Conservation (phyloP, 2,113 vertebrate genomes). For the Cheilinus undulatus region DNA sequence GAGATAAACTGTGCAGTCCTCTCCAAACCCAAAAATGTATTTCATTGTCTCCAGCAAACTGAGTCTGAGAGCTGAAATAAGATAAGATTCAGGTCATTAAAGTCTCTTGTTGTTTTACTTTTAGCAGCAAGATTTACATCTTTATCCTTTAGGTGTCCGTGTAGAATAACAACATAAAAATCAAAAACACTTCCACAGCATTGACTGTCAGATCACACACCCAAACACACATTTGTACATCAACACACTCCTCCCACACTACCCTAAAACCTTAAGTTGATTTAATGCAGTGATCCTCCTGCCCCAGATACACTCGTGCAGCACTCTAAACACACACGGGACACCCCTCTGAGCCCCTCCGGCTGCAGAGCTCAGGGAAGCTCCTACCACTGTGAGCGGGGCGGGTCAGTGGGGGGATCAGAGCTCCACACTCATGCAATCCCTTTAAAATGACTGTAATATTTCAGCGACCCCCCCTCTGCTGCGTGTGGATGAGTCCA, state of each 20-base stretch:
- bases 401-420: not conserved
- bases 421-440: slow-evolving; percentile 28
- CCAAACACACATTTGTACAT: slow-evolving; percentile 9
- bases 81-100: not conserved
- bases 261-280: slow-evolving; percentile 48
- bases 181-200: not conserved
- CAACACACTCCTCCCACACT: slow-evolving; percentile 33
- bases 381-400: slow-evolving; percentile 17
- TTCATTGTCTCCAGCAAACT: not conserved
- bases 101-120: not conserved
- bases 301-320: slow-evolving; percentile 47
- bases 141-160: not conserved
- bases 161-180: not conserved
- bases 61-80: not conserved
- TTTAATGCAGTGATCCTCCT: slow-evolving; percentile 51
- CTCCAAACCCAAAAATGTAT: not conserved
- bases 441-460: slow-evolving; percentile 65
- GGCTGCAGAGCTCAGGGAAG: slow-evolving; percentile 29
- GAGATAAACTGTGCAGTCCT: too few relatives aligned
- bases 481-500: slow-evolving; percentile 15
- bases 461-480: not conserved
- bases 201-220: slow-evolving; percentile 5
- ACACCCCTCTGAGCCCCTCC: slow-evolving; percentile 21
- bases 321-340: slow-evolving; percentile 5
- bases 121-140: not conserved